Base-by-base conservation (phyloP, 2,113 vertebrate species). In the Lepus timidus region DNA sequence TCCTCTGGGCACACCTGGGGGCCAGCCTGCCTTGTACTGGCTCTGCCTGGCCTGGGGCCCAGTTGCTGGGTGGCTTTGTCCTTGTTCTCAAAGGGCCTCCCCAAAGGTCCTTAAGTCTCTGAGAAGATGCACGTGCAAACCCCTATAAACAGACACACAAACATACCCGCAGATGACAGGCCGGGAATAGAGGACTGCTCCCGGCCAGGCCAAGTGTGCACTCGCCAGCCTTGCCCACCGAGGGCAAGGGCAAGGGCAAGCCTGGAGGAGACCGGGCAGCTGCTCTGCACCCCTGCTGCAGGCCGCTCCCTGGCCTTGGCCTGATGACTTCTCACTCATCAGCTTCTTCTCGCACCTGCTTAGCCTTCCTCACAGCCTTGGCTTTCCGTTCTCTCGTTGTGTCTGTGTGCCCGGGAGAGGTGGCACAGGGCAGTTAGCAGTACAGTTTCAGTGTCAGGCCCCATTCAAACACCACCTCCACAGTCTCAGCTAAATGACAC, bases 1-100 rank as follows among this genome's bases (percentile, higher is more conserved):
- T 33, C 70, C 65, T n/a, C 20, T 0, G 1, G 0, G 2, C 51
- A 17, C 51, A 17, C 12, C 80, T 64, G 9, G 0, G 33, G 62
- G 51, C 81, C 81, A 61, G 70, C 71, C 79, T 33, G 29, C 17
- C 61, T 33, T 3, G 27, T 23, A 14, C 6, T 10, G 44, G 52
- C 10, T 65, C 52, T 33, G 70, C 61, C 68, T 93, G 80, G 25
- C 75, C 71, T n/a, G 5, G 17, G 44, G 22, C 33, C 27, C 55
- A 71, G 12, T 90, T 68, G 81, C 27, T 55, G 10, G n/a, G 52
- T 82, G 16, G 36, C 71, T 84, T 62, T 91, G 61, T 13, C 49
- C 27, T 33, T 2, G 9, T 25, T 44, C 68, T 88, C 17, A 68
- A 65, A 86, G 58, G 22, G 78, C 9, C 73, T 93, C 31, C 51